Evolutionary conservation across 2,888 invertebrate species (phyloP).

Genomic region (Onchidella celtica): DNA sequence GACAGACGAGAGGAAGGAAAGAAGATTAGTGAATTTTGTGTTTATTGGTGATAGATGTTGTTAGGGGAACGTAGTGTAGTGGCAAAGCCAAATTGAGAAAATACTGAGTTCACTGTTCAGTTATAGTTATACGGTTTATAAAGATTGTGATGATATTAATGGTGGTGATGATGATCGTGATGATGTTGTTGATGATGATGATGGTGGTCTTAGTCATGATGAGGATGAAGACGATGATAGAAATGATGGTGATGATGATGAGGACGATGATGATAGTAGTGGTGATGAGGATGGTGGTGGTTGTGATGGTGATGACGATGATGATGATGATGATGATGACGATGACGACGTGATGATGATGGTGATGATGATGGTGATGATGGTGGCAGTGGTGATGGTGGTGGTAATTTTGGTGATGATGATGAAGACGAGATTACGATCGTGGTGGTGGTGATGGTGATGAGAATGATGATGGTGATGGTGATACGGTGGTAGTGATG

Average conservation of each 20-base stretch:
- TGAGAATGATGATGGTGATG: conserved; percentile 1
- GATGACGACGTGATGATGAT: neutral
- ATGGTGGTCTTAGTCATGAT: neutral
- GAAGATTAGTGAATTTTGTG: no score
- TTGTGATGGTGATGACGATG: neutral
- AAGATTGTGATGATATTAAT: neutral
- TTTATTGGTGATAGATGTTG: no score
- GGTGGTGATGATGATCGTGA: neutral
- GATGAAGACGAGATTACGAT: neutral
- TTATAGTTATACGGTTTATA: neutral
- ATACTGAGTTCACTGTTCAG: no score
- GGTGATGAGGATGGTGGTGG: neutral
- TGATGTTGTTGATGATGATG: no score
- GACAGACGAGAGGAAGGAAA: no score
- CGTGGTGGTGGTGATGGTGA: neutral
- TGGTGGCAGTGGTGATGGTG: conserved; percentile 4
- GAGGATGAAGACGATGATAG: no score
- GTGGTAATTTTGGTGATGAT: neutral
- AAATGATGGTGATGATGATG: neutral
- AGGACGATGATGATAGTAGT: no score
- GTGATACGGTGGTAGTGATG: neutral
- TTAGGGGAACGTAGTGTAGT: no score
- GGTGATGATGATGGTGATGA: neutral
- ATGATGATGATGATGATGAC: conserved; percentile 6
- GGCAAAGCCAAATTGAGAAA: no score